Evolutionary conservation across 1,140 invertebrate species (phyloP).

Genomic region (Phymastichus coffea): DNA sequence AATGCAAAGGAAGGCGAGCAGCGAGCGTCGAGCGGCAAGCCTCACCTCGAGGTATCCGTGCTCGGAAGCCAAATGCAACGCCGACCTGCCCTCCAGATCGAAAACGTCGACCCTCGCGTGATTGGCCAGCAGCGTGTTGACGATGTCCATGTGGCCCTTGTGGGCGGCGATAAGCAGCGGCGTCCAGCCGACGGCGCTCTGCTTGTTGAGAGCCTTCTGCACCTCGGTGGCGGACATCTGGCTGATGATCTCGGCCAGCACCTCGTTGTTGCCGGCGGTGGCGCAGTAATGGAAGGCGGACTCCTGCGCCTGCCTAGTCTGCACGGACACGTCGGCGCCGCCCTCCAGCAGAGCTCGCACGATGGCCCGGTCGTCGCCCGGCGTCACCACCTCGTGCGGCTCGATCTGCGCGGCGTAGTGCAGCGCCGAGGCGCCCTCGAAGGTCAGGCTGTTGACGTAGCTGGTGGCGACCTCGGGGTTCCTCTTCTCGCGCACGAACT

Average conservation of each 20-base stretch:
- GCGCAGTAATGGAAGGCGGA: conserved; percentile 95
- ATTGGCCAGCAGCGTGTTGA: conserved; percentile 82
- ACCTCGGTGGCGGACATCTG: conserved; percentile 84
- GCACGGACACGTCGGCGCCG: conserved; percentile 83
- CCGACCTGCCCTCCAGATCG: conserved; percentile 92
- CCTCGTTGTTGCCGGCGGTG: conserved; percentile 91
- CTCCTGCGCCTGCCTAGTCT: conserved; percentile 85
- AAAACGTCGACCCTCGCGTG: conserved; percentile 98
- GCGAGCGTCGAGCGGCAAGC: too few relatives aligned
- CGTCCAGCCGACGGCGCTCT: conserved; percentile 91
- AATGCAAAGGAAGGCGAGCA: too few relatives aligned
- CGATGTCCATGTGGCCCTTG: conserved; percentile 77
- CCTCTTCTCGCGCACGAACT: conserved; percentile 77
- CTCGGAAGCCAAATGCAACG: conserved; percentile 93
- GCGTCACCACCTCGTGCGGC: conserved; percentile 70
- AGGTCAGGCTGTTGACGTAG: conserved; percentile 80
- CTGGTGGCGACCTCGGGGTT: conserved; percentile 68
- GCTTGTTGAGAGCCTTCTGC: conserved; percentile 90
- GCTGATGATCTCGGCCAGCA: conserved; percentile 89
- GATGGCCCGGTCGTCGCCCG: conserved; percentile 87
- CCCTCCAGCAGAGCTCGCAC: conserved; percentile 84
- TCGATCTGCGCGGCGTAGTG: conserved; percentile 85
- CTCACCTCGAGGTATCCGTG: conserved; percentile 87
- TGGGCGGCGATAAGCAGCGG: conserved; percentile 91
- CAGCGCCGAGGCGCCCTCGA: conserved; percentile 90